A percentile compares a stretch with the other conserved stretches of the same genome.
phyloP scores from a whole-genome alignment of 1,140 invertebrate genomes.

The Propsilocerus akamusi region DNA sequence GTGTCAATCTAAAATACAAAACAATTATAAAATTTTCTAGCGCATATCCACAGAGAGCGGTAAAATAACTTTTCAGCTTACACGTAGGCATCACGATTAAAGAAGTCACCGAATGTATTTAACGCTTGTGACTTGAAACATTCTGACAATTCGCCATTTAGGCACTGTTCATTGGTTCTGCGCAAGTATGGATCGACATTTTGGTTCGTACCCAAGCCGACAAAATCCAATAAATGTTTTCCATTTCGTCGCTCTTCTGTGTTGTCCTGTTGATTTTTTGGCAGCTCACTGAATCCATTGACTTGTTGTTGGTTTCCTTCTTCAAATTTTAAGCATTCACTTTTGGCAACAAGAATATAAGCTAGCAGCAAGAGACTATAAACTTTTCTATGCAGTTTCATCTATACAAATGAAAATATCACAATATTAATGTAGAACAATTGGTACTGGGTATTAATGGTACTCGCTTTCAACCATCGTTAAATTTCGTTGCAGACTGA shows the following conservation, averaged over 20 bases:
- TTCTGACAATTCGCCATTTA: conserved; percentile 55
- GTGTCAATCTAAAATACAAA: conserved; percentile 30
- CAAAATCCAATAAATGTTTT: conserved; percentile 47
- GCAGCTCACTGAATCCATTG: conserved; percentile 4
- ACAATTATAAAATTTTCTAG: conserved; percentile 1
- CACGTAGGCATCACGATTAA: conserved; percentile 37
- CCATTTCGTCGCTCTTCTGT: conserved; percentile 24
- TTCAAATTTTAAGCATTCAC: not conserved
- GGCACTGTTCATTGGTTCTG: conserved; percentile 44
- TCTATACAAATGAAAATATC: too few relatives aligned
- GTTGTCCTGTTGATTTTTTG: conserved; percentile 3
- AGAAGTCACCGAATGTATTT: conserved; percentile 53
- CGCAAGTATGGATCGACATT: conserved; percentile 57
- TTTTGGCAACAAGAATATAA: not conserved
- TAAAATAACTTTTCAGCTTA: conserved; percentile 14
- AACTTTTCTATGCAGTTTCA: too few relatives aligned
- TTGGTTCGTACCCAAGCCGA: conserved; percentile 46
- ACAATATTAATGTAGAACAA: too few relatives aligned
- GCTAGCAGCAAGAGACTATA: not conserved
- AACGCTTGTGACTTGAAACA: conserved; percentile 62
- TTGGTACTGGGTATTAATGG: too few relatives aligned
- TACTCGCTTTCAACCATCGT: too few relatives aligned
- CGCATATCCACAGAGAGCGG: not conserved
- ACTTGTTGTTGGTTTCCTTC: conserved; percentile 8
- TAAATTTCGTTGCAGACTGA: too few relatives aligned